These are phyloP conservation scores for Platycheirus rosarum DNA, from an alignment of 2,888 invertebrate species.

Conservation along the genomic window DNA sequence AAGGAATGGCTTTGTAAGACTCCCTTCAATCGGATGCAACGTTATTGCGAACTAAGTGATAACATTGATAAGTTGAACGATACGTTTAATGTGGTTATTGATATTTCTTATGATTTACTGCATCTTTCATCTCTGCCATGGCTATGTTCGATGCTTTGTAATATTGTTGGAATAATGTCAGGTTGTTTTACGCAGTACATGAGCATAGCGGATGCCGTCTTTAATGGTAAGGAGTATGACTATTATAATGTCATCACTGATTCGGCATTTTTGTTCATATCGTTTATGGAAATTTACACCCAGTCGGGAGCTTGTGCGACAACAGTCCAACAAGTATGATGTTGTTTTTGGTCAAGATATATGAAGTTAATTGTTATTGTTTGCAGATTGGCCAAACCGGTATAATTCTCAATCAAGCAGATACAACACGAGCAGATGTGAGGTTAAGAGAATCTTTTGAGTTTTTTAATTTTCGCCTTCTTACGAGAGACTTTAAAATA, in stretches of 20 bases:
- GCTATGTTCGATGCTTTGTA: constrained; percentile 78
- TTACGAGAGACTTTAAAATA: constrained; percentile 77
- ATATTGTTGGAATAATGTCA: constrained; percentile 79
- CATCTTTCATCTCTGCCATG: constrained; percentile 76
- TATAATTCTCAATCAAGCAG: constrained; percentile 77
- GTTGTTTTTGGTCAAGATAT: neutral
- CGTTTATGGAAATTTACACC: constrained; percentile 78
- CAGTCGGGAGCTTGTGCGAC: constrained; percentile 76
- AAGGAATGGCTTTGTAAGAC: constrained; percentile 76
- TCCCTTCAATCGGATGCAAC: constrained; percentile 78
- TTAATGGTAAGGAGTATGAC: constrained; percentile 78
- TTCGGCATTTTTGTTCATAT: constrained; percentile 78
- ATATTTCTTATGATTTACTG: constrained; percentile 74
- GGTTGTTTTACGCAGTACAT: constrained; percentile 78
- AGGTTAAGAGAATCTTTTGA: constrained; percentile 78
- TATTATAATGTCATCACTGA: constrained; percentile 78
- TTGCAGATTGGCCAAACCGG: constrained; percentile 76
- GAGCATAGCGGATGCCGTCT: constrained; percentile 78
- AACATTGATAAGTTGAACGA: constrained; percentile 77
- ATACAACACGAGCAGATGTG: constrained; percentile 76
- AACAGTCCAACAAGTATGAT: constrained; percentile 74
- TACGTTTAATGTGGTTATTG: constrained; percentile 76
- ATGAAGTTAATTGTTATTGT: neutral
- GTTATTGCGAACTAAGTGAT: constrained; percentile 79
- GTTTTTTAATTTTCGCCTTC: constrained; percentile 77